Evolutionary conservation across 2,888 invertebrate genomes (phyloP).

Genomic region (Apamea epomidion): DNA sequence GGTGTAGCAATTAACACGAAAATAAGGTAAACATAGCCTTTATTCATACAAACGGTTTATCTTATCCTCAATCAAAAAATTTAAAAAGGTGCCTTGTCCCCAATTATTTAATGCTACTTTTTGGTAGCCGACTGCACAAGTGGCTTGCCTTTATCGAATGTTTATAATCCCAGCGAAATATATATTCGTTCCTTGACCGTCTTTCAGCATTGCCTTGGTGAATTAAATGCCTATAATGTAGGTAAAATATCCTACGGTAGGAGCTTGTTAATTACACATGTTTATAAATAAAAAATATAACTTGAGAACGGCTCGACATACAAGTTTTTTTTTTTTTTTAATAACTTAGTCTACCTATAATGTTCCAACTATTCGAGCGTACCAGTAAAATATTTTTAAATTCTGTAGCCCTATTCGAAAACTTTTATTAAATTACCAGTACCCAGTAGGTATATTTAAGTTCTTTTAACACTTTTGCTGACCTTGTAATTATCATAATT

Average conservation of each 20-base stretch:
- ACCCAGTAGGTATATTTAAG: too few species aligned
- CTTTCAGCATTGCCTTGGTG: constrained; percentile 40
- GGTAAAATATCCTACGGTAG: neutral
- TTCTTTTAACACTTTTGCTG: too few species aligned
- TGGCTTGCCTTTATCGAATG: constrained; percentile 49
- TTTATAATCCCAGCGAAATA: constrained; percentile 54
- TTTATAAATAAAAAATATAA: neutral
- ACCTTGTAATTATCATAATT: too few species aligned
- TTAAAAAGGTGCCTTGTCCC: constrained; percentile 42
- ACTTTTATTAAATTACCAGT: too few species aligned
- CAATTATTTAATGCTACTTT: constrained; percentile 31
- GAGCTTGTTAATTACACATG: neutral
- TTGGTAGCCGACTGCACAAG: constrained; percentile 31
- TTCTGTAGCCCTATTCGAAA: too few species aligned
- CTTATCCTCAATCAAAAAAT: constrained; percentile 6
- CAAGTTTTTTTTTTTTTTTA: too few species aligned
- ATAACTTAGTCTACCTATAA: too few species aligned
- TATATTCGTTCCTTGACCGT: constrained; percentile 58
- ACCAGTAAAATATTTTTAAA: too few species aligned
- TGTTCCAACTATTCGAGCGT: too few species aligned
- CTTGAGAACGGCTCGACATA: too few species aligned
- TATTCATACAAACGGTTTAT: neutral
- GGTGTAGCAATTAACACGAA: neutral
- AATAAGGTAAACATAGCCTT: neutral
- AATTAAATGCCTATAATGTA: constrained; percentile 15